phyloP scores from a whole-genome alignment of 2,888 invertebrate species.

The Pilophorus perplexus region DNA sequence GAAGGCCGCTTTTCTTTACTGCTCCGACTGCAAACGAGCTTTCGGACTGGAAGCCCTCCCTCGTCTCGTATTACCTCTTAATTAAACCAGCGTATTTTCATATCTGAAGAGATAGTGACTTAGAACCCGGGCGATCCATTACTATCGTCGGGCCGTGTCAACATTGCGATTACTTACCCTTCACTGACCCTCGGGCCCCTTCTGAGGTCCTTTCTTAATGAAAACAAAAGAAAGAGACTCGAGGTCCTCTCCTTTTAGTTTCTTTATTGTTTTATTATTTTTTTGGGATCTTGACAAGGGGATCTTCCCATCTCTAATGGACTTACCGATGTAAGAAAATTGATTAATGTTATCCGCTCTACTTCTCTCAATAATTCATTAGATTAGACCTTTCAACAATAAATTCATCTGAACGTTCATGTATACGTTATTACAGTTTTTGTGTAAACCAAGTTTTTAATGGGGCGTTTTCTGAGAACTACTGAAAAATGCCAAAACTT shows the following conservation, averaged over 20 bases:
- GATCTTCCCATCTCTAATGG: slow-evolving; percentile 26
- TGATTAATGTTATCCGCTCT: slow-evolving; percentile 30
- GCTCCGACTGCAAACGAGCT: slow-evolving; percentile 17
- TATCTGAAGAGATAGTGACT: slow-evolving; percentile 7
- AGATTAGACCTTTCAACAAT: slow-evolving; percentile 15
- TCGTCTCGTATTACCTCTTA: too few relatives aligned
- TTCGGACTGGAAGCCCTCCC: slow-evolving; percentile 1
- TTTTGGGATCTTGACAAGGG: slow-evolving; percentile 8
- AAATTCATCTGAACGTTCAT: too few relatives aligned
- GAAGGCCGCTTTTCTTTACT: neutral
- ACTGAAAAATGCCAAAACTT: too few relatives aligned
- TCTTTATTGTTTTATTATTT: too few relatives aligned
- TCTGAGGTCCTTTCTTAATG: slow-evolving; percentile 17
- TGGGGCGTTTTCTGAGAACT: too few relatives aligned
- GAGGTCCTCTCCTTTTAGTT: neutral
- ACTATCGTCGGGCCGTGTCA: slow-evolving; percentile 11
- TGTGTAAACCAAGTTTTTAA: too few relatives aligned
- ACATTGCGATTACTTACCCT: slow-evolving; percentile 19
- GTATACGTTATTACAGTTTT: too few relatives aligned
- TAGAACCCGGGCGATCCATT: slow-evolving; percentile 16
- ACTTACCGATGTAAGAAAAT: slow-evolving; percentile 19
- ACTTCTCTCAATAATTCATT: slow-evolving; percentile 25
- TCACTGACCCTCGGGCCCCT: neutral
- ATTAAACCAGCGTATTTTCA: slow-evolving; percentile 20
- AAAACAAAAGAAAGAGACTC: slow-evolving; percentile 13